These are phyloP conservation scores for Netelia inedita DNA, from an alignment of 2,888 invertebrate genomes.

Conservation along the genomic window DNA sequence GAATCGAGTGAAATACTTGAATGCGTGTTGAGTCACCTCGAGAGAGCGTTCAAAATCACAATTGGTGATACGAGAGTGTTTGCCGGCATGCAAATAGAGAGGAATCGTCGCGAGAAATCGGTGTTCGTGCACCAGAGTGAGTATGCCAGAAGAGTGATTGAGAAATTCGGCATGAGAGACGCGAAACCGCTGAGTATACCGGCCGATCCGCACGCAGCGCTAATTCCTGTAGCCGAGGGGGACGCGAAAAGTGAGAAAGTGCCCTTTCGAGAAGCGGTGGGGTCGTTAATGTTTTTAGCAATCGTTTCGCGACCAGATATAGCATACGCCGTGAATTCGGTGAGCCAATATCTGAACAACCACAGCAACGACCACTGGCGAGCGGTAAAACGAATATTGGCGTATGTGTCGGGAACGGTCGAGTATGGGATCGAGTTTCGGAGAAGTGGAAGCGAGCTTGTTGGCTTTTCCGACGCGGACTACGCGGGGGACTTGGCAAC, in stretches of 20 bases:
- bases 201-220: constrained; percentile 16
- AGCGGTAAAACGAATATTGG: constrained; percentile 66
- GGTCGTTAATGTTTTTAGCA: constrained; percentile 19
- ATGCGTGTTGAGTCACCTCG: constrained; percentile 35
- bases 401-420: constrained; percentile 44
- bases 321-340: constrained; percentile 10
- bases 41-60: constrained; percentile 55
- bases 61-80: constrained; percentile 55
- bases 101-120: constrained; percentile 19
- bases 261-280: constrained; percentile 1
- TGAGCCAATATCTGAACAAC: constrained; percentile 63
- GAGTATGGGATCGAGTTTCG: background rate
- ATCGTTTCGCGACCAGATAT: constrained; percentile 27
- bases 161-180: constrained; percentile 29
- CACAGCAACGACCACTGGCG: constrained; percentile 65
- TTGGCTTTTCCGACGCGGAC: background rate
- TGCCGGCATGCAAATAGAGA: constrained; percentile 67
- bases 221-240: background rate
- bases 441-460: background rate
- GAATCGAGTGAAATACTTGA: constrained; percentile 24
- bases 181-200: constrained; percentile 38
- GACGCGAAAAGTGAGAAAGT: background rate
- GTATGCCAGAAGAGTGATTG: constrained; percentile 18
- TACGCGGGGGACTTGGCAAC: background rate
- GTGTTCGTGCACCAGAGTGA: constrained; percentile 22